These are phyloP conservation scores for Chamaetylas fuelleborni DNA, from an alignment of 2,113 vertebrate species.

Conservation along the genomic window DNA sequence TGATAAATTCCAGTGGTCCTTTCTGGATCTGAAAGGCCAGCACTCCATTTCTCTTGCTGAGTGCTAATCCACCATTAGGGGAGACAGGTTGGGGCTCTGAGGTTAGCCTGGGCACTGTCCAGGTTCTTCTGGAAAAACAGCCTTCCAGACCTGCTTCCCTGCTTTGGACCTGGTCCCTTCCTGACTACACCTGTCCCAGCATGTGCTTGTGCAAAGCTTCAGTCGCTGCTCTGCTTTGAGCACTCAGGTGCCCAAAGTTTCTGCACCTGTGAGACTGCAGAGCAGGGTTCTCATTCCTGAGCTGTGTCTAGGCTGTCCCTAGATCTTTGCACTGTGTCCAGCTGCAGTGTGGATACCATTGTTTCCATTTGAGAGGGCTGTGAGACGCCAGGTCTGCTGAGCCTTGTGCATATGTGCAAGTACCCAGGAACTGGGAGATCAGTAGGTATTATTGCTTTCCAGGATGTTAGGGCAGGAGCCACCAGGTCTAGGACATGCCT, in stretches of 20 bases:
- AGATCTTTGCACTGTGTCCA: not conserved
- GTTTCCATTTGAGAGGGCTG: not conserved
- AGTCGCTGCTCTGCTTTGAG: not conserved
- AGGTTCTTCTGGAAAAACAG: not conserved
- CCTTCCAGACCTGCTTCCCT: not conserved
- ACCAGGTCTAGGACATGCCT: not conserved
- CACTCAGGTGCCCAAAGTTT: not conserved
- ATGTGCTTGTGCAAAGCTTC: not conserved
- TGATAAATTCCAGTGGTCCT: not conserved
- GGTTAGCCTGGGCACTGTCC: not conserved
- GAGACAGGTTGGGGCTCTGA: not conserved
- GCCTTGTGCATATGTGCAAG: not conserved
- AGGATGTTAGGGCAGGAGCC: not conserved
- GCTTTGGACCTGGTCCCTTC: not conserved
- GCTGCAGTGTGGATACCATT: rapidly evolving
- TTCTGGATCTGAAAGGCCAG: not conserved
- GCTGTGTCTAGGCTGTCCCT: not conserved
- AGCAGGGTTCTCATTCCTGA: not conserved
- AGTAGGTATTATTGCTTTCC: not conserved
- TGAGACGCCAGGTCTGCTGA: not conserved
- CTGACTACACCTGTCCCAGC: not conserved
- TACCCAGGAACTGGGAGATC: not conserved
- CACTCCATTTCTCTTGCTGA: not conserved
- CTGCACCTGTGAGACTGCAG: not conserved
- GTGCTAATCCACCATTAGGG: not conserved